Base-by-base conservation (phyloP, 2,113 vertebrate genomes). In the Aptenodytes forsteri region DNA sequence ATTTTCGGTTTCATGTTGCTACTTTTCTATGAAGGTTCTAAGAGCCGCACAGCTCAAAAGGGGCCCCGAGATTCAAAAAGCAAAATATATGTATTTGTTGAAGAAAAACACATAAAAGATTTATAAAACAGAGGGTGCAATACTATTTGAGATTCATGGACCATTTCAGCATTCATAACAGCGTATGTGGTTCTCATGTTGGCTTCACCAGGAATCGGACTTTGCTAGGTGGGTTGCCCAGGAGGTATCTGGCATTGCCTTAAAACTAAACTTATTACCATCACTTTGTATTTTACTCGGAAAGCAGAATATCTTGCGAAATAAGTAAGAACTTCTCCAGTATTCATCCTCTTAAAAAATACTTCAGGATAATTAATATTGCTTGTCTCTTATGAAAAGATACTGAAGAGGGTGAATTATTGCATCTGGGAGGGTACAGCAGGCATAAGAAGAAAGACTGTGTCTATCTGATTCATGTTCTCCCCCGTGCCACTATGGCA, bases 31-130 rank as follows among this genome's bases (percentile, higher is more conserved):
- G 85, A 83, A 95, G 75, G 94, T 96, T 96, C 91, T 67, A 88
- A 78, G 69, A 93, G 42, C 64, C 2, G 14, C 8, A 12, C 38
- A 44, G 67, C 72, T 92, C 65, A 84, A 77, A 95, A 86, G 79
- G 38, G 46, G 54, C 56, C 44, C 32, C 3, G 10, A 92, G 88
- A 92, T 93, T 92, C 86, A 93, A 72, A 87, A 96, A 87, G 42
- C 59, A 93, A 97, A 96, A 96, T 86, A 36, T 73, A 92, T 94
- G 71, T 92, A 94, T 96, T 96, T 97, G 97, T 94, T 94, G 93
- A 97, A 97, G 87, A 69, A 97, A 97, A 97, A 64, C 89, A 77
- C 90, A 97, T 97, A 87, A 97, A 97, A 97, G 76, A 96, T 97
- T 97, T 96, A 97, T 97, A 96, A 94, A 97, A 81, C 49, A 79